These are phyloP conservation scores for Pseudomyrmex cubaensis DNA, from an alignment of 1,140 invertebrate species.

Conservation along the genomic window DNA sequence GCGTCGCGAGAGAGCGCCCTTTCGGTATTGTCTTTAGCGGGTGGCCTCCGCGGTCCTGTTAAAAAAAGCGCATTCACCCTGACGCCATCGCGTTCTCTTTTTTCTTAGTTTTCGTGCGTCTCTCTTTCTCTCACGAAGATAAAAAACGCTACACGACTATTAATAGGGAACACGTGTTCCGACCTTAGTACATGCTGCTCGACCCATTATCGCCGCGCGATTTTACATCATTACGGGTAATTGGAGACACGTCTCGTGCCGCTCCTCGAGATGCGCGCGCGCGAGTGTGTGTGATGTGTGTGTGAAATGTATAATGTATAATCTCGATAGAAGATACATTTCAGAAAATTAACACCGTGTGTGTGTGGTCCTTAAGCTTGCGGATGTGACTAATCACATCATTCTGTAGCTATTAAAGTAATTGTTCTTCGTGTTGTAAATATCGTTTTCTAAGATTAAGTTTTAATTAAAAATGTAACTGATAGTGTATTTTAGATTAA, in stretches of 20 bases:
- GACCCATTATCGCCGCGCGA: conserved; percentile 76
- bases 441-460: background rate
- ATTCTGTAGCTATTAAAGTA: background rate
- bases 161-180: conserved; percentile 78
- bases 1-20: conserved; percentile 45
- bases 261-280: background rate
- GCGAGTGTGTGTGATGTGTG: no score
- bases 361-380: background rate
- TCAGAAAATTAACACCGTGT: conserved; percentile 31
- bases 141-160: conserved; percentile 75
- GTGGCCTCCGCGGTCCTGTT: conserved; percentile 1
- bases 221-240: conserved; percentile 80
- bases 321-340: conserved; percentile 36
- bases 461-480: background rate
- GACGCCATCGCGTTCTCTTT: conserved; percentile 60
- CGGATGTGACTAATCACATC: background rate
- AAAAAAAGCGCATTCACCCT: conserved; percentile 68
- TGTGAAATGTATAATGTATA: no score
- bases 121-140: conserved; percentile 24
- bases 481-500: background rate
- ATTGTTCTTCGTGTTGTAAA: background rate
- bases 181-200: conserved; percentile 34
- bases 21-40: conserved; percentile 73
- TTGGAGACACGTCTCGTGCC: conserved; percentile 69
- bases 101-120: conserved; percentile 7